phyloP scores from a whole-genome alignment of 2,888 invertebrate species.

The Limnephilus auricula region DNA sequence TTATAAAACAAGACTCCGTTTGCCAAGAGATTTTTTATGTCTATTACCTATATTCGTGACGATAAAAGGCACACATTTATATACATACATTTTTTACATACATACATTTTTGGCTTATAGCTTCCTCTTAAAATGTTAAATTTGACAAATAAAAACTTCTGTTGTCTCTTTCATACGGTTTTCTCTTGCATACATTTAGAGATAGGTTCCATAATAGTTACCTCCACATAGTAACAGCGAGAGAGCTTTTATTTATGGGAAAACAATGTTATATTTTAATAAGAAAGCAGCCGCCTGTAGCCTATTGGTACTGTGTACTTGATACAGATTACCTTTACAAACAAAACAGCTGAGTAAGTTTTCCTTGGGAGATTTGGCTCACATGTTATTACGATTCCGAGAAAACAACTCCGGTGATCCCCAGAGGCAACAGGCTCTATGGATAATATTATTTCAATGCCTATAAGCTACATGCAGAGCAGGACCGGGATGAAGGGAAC shows the following conservation, averaged over 20 bases:
- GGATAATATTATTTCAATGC: neutral
- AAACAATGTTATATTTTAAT: neutral
- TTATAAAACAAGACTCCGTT: too few relatives aligned
- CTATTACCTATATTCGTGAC: too few relatives aligned
- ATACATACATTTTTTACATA: too few relatives aligned
- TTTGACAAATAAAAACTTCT: too few relatives aligned
- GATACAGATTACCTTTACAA: neutral
- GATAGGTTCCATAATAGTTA: too few relatives aligned
- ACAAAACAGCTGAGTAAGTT: neutral
- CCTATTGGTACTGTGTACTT: neutral
- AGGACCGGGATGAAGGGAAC: neutral
- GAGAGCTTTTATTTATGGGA: neutral
- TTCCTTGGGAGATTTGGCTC: neutral
- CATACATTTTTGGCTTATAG: too few relatives aligned
- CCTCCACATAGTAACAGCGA: neutral
- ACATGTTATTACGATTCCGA: neutral
- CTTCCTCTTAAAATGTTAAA: too few relatives aligned
- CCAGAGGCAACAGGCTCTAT: neutral
- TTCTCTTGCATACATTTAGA: too few relatives aligned
- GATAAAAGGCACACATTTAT: too few relatives aligned
- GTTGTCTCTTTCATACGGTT: too few relatives aligned
- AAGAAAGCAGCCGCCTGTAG: neutral
- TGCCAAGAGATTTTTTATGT: too few relatives aligned
- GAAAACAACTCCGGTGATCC: neutral
- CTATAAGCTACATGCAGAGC: neutral